Percentiles rank a stretch among this genome's conserved stretches.
These are phyloP conservation scores for Eudasyphora cyanicolor DNA, from an alignment of 2,888 invertebrate species.

Conservation along the genomic window DNA sequence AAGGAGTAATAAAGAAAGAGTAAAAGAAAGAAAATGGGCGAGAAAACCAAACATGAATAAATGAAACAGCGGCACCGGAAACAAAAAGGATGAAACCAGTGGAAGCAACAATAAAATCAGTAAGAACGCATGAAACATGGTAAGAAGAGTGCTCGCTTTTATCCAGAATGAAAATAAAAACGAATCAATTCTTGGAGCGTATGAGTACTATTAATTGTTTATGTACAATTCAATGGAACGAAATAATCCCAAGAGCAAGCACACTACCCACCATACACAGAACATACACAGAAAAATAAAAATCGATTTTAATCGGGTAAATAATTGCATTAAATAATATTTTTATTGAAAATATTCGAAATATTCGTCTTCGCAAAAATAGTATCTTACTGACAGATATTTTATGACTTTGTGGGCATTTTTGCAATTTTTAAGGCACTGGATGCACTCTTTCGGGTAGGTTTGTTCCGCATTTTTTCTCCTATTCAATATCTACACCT, in stretches of 20 bases:
- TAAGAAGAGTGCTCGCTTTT: too few species aligned
- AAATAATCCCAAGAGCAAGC: background rate
- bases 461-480: too few species aligned
- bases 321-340: too few species aligned
- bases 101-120: too few species aligned
- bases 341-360: too few species aligned
- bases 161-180: background rate
- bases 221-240: background rate
- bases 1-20: slow-evolving; percentile 13
- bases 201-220: slow-evolving; percentile 2
- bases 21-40: background rate
- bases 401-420: too few species aligned
- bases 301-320: too few species aligned
- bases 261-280: background rate
- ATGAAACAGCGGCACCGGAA: background rate
- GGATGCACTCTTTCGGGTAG: too few species aligned
- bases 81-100: background rate
- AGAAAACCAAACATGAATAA: background rate
- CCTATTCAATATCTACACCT: too few species aligned
- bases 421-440: background rate
- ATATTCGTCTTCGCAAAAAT: too few species aligned
- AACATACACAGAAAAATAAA: too few species aligned
- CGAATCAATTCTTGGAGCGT: background rate
- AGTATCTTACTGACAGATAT: too few species aligned
- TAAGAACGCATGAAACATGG: background rate